Conservation (phyloP, 2,797 vertebrate genomes). For the Hylomyscus alleni region DNA sequence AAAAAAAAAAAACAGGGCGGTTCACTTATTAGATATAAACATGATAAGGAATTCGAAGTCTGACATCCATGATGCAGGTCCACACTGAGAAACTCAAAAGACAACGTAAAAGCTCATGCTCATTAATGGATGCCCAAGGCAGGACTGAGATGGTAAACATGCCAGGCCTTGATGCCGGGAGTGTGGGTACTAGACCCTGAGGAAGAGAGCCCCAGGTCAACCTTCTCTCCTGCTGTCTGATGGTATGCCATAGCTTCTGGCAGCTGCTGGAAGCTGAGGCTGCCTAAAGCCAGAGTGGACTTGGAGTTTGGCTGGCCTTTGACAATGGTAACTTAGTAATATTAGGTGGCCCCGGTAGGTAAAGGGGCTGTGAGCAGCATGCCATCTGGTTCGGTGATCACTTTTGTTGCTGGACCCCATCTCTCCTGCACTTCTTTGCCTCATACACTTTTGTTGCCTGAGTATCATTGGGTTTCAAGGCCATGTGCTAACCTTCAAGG, state of each 20-base stretch:
- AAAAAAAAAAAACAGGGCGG: conserved; percentile 76
- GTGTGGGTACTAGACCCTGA: neutral
- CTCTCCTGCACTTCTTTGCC: neutral
- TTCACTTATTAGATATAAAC: conserved; percentile 87
- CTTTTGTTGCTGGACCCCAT: neutral
- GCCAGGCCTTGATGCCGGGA: neutral
- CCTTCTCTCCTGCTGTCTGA: neutral
- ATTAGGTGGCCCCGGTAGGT: neutral
- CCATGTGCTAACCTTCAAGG: neutral
- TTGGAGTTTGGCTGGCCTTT: neutral
- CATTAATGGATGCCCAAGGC: neutral
- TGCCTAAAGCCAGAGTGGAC: neutral
- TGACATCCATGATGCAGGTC: conserved; percentile 73
- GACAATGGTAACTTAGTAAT: neutral
- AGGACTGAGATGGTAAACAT: neutral
- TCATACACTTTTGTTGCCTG: neutral
- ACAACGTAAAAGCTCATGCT: neutral
- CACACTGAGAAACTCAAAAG: conserved; percentile 63
- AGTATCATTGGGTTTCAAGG: neutral
- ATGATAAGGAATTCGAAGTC: conserved; percentile 81
- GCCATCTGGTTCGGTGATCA: neutral
- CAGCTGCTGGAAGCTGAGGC: neutral
- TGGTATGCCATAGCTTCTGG: neutral
- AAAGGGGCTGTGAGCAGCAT: neutral
- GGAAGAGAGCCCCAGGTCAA: neutral